Evolutionary conservation across 2,888 invertebrate genomes (phyloP).

Genomic region (Drosophila differens): DNA sequence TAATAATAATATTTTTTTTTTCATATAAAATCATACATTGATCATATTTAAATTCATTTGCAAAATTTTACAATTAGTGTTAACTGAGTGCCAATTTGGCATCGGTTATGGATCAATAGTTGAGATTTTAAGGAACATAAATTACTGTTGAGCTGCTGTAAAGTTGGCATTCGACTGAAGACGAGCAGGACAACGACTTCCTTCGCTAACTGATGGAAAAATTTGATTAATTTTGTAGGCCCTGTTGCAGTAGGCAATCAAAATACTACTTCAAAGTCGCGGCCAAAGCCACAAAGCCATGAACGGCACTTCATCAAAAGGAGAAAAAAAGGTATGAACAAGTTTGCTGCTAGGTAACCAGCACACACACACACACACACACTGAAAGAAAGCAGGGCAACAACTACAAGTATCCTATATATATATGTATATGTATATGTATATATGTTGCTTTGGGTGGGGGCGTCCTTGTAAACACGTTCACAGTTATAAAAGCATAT

Average conservation of each 20-base stretch:
- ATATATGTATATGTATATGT: neutral
- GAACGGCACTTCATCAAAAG: constrained; percentile 69
- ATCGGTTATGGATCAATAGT: neutral
- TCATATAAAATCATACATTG: neutral
- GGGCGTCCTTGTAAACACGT: constrained; percentile 70
- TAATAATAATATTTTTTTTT: neutral
- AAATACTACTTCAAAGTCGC: constrained; percentile 36
- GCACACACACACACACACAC: neutral
- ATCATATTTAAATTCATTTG: neutral
- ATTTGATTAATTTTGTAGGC: constrained; percentile 55
- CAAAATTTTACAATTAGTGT: neutral
- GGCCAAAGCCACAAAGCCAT: constrained; percentile 52
- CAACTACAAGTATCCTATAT: neutral
- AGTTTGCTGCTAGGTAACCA: constrained; percentile 66
- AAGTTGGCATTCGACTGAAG: neutral
- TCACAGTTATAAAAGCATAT: constrained; percentile 81
- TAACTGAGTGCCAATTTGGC: neutral
- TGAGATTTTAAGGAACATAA: neutral
- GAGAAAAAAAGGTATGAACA: constrained; percentile 48
- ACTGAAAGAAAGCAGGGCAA: constrained; percentile 2
- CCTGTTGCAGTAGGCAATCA: constrained; percentile 16
- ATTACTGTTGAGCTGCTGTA: too few species aligned
- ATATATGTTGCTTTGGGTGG: constrained; percentile 9
- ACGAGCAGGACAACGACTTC: neutral
- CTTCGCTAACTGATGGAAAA: constrained; percentile 11